Conservation (phyloP, 1,140 invertebrate genomes). For the Whitmania pigra region DNA sequence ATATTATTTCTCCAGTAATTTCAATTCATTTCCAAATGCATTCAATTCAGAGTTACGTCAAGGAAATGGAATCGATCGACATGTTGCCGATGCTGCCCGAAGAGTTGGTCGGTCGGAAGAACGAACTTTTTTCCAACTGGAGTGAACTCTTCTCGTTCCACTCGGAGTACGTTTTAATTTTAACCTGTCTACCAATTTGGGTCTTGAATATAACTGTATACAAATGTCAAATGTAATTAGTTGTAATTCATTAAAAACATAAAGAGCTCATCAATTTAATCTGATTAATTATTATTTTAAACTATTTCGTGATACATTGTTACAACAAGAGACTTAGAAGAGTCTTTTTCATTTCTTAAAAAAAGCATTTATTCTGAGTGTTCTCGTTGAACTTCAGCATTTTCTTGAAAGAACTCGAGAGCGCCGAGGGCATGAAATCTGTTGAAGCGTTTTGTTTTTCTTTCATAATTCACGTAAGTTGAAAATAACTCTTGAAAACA, state of each 20-base stretch:
- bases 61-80: neutral
- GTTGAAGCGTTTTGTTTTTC: neutral
- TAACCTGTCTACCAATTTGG: too few species aligned
- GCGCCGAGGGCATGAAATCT: neutral
- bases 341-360: too few species aligned
- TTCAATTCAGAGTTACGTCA: neutral
- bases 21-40: too few species aligned
- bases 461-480: neutral
- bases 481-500: too few species aligned
- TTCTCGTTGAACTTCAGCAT: neutral
- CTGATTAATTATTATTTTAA: too few species aligned
- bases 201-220: too few species aligned
- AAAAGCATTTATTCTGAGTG: neutral
- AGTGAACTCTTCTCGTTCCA: neutral
- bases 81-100: neutral
- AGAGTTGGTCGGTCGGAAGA: neutral
- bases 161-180: neutral
- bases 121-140: neutral
- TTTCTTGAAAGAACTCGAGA: conserved; percentile 9
- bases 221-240: too few species aligned
- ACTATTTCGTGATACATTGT: too few species aligned
- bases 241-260: too few species aligned
- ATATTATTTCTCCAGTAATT: too few species aligned
- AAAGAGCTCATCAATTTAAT: too few species aligned
- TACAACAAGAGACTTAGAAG: too few species aligned